Percentiles rank a stretch among this genome's conserved stretches.
Conservation (phyloP, 2,113 vertebrate genomes). For the Aegypius monachus region DNA sequence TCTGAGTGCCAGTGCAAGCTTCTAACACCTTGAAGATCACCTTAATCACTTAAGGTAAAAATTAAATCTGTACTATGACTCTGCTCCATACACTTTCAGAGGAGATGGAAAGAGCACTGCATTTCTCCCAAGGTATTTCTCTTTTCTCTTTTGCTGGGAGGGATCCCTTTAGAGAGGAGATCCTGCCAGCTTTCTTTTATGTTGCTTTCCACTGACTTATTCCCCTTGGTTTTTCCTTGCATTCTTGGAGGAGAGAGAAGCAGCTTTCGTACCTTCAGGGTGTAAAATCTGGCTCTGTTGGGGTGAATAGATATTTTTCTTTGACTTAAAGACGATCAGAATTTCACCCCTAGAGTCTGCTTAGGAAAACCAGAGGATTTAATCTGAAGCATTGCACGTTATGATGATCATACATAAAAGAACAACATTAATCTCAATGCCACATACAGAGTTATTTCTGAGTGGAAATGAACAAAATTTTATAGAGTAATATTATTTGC, state of each 20-base stretch:
- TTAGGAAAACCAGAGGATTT: neutral
- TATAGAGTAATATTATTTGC: neutral
- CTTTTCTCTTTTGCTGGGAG: neutral
- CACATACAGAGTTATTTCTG: slow-evolving; percentile 8
- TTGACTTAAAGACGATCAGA: neutral
- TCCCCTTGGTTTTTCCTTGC: slow-evolving; percentile 41
- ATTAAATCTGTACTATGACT: neutral
- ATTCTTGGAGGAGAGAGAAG: slow-evolving; percentile 19
- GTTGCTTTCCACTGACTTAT: neutral
- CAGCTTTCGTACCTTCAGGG: neutral
- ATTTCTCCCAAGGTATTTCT: neutral
- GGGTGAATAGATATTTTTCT: neutral
- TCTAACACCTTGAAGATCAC: neutral
- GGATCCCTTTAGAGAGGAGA: neutral
- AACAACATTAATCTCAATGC: slow-evolving; percentile 7
- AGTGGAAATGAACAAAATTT: slow-evolving; percentile 19
- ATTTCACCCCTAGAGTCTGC: slow-evolving; percentile 6
- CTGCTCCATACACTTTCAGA: neutral
- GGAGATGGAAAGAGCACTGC: neutral
- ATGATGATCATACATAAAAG: slow-evolving; percentile 3
- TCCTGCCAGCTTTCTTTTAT: slow-evolving; percentile 19
- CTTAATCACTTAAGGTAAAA: neutral
- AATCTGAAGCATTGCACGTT: neutral
- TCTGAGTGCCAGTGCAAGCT: neutral
- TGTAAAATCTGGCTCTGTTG: slow-evolving; percentile 23